Conservation (phyloP, 2,888 invertebrate species). For the Trichogramma dendrolimi region DNA sequence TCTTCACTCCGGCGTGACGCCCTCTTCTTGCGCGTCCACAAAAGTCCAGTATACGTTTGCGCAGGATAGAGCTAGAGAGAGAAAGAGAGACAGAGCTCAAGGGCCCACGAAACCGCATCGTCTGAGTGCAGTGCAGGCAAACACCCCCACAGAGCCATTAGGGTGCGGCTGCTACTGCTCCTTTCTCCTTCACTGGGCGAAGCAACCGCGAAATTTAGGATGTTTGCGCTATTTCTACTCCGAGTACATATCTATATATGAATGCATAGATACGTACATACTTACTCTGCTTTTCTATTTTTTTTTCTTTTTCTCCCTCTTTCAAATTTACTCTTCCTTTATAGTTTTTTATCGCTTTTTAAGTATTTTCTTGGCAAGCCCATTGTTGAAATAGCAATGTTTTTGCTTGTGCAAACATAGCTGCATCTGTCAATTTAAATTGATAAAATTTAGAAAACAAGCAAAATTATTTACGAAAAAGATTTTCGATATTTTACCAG, state of each 20-base stretch:
- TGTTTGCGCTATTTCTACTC: constrained; percentile 23
- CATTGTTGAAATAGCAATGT: neutral
- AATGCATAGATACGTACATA: too few species aligned
- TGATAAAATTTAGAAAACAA: too few species aligned
- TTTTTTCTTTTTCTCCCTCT: neutral
- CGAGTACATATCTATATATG: too few species aligned
- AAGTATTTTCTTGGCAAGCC: constrained; percentile 24
- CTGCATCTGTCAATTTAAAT: too few species aligned
- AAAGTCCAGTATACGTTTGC: too few species aligned
- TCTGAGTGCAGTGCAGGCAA: constrained; percentile 23
- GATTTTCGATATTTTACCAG: too few species aligned
- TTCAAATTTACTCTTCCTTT: neutral
- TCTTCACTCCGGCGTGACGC: constrained; percentile 53
- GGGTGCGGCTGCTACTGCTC: neutral
- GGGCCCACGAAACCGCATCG: constrained; percentile 34
- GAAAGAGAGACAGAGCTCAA: too few species aligned
- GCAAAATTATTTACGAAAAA: too few species aligned
- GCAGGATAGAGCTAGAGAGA: too few species aligned
- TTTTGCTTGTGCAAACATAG: too few species aligned
- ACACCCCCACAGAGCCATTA: constrained; percentile 15
- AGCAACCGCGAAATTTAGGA: constrained; percentile 26
- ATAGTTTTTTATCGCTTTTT: constrained; percentile 27
- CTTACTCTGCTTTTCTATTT: too few species aligned
- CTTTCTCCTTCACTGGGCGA: constrained; percentile 7
- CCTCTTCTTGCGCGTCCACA: constrained; percentile 26